Evolutionary conservation across 2,113 vertebrate species (phyloP), one percentile per base, ranked within the genome.

Genomic region (Spilogale gracilis): DNA sequence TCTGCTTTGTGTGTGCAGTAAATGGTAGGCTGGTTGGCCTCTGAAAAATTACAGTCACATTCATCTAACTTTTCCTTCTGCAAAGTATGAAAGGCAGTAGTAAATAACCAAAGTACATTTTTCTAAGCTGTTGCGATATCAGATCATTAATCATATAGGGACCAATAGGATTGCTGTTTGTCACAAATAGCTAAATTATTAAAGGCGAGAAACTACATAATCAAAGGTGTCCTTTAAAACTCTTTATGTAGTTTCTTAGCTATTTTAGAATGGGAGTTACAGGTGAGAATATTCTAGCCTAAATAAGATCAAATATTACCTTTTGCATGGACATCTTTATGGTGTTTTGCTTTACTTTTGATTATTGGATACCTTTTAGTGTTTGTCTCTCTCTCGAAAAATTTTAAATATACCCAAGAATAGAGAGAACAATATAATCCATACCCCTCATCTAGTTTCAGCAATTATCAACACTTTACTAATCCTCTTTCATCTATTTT

Each of bases 51-150:
- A 13, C n/a, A 52, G 63, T 85, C 86, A 82, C 2, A 1, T 89
- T 93, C 58, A 85, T 56, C 81, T 83, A 82, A 43, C 32, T 93
- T 95, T 96, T 78, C 69, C 52, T 92, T 91, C 48, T 91, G 67
- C 6, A 82, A 94, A 32, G 2, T 50, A 12, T 95, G 90, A 81
- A 89, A 96, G 27, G 27, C 21, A 38, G 21, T 91, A 54, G 27
- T 86, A 73, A 82, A 69, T 50, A 56, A 84, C 21, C 79, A 38
- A 84, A 95, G 45, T 61, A 60, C 25, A 73, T n/a, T 93, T 88
- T 88, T 96, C 90, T 93, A 81, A 96, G 58, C 27, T 82, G 85
- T 65, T 73, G 86, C 27, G 97, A 12, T 89, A 79, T 89, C 45
- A 95, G 12, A 76, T 89, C 30, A 84, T 91, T 21, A 76, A 80